Conservation (phyloP, 1,140 invertebrate species). For the Dreissena rostriformis region DNA sequence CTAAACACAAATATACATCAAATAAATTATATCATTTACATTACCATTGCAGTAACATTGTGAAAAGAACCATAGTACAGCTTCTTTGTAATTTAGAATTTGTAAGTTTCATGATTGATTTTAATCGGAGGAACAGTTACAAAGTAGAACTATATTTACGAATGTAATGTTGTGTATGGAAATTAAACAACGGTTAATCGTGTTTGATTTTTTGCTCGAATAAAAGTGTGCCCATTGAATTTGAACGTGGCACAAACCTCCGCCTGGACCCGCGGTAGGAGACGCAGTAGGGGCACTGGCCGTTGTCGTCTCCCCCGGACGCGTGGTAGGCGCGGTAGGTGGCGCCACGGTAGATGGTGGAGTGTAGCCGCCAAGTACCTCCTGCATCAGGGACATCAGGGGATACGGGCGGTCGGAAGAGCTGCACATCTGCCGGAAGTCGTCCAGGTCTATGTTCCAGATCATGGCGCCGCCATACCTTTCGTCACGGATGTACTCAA, state of each 20-base stretch:
- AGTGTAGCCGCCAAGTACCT: constrained; percentile 31
- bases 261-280: neutral
- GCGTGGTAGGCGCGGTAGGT: neutral
- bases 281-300: neutral
- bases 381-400: constrained; percentile 26
- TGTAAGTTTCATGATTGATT: too few species aligned
- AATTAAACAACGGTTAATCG: too few species aligned
- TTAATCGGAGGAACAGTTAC: too few species aligned
- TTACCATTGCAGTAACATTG: too few species aligned
- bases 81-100: too few species aligned
- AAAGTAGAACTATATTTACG: too few species aligned
- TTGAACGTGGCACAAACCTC: neutral
- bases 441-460: constrained; percentile 98
- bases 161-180: too few species aligned
- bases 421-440: constrained; percentile 84
- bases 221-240: too few species aligned
- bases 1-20: too few species aligned
- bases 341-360: constrained; percentile 1
- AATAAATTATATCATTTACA: too few species aligned
- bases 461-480: constrained; percentile 97
- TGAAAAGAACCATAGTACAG: too few species aligned
- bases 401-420: constrained; percentile 21
- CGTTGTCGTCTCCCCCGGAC: neutral
- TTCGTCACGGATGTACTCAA: constrained; percentile 87
- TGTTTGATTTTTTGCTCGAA: too few species aligned